Evolutionary conservation across 2,888 invertebrate genomes (phyloP), one percentile per base, ranked within the genome.

Genomic region (Acronicta aceris): DNA sequence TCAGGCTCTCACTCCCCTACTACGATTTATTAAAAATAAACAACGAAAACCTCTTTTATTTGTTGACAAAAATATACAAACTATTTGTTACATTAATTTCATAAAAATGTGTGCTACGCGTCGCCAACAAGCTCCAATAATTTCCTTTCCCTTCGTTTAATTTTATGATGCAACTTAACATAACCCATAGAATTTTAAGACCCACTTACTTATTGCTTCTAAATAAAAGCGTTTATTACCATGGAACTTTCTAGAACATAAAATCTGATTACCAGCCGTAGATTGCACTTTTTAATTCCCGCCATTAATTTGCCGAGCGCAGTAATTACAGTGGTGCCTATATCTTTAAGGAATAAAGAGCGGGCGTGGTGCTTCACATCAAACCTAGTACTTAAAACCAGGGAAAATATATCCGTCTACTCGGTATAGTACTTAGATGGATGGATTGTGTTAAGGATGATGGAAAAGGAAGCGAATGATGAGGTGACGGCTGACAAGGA

Each of bases 241-340:
- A 53, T 51, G 43, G 51, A 60, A 71, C 33, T 51, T 57, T 57
- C 59, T 60, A 49, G 60, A 55, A 60, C 65, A 54, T 57, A 53
- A 46, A 63, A 71, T 54, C 48, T 45, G 47, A 52, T 57, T 42
- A 42, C 38, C 7, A 33, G 21, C 27, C 41, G 27, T 38, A 36
- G 51, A 51, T 43, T 51, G 55, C 60, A 59, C 47, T 61, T 64
- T 57, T 62, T 55, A 59, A 62, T 50, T 65, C 41, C 30, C 21
- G 38, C 25, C 56, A 57, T 65, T 65, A 59, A 68, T 72, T 68
- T 55, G 52, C 61, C 46, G 36, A 16, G 57, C 51, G 46, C 36
- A 41, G 57, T 60, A 67, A 72, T 72, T 72, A 60, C 38, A 10
- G 5, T 43, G 43, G 15, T 50, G 48, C 43, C 15, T 59, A 6